A percentile compares a stretch with the other conserved stretches of the same genome.
These are phyloP conservation scores for Semotilus atromaculatus DNA, from an alignment of 2,797 vertebrate species.

Conservation along the genomic window DNA sequence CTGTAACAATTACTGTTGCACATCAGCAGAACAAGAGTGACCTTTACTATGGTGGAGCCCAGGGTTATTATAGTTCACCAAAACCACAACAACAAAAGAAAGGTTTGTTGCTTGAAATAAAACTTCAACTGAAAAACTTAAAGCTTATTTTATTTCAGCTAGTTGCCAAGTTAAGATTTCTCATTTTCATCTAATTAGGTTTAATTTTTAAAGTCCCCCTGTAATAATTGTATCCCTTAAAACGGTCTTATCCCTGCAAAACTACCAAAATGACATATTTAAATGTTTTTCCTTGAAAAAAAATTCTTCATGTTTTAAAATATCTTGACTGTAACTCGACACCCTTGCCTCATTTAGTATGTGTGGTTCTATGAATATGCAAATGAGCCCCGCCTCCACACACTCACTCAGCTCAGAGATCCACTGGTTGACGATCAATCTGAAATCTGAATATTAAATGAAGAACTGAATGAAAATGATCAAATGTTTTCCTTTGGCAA, in stretches of 20 bases:
- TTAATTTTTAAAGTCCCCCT: not conserved
- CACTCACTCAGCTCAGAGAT: too few relatives aligned
- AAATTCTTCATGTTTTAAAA: too few relatives aligned
- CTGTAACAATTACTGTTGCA: not conserved
- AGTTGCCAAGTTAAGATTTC: not conserved
- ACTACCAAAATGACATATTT: too few relatives aligned
- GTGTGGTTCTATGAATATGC: rapidly evolving
- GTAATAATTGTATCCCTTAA: too few relatives aligned
- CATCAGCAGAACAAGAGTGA: conserved; percentile 1
- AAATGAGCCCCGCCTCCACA: too few relatives aligned
- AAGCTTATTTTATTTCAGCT: not conserved
- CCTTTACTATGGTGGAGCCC: not conserved
- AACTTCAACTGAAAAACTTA: not conserved
- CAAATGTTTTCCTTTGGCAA: not conserved
- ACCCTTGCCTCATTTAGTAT: too few relatives aligned
- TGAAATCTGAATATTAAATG: not conserved
- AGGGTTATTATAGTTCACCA: not conserved
- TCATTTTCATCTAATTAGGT: too few relatives aligned
- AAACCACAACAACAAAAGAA: not conserved
- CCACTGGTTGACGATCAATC: too few relatives aligned
- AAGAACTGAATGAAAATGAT: not conserved
- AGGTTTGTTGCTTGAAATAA: not conserved
- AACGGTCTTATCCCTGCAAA: too few relatives aligned
- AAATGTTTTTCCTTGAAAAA: too few relatives aligned
- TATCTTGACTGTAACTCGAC: too few relatives aligned